Evolutionary conservation across 2,888 invertebrate species (phyloP).

Genomic region (Lissocephala sabroskyi): DNA sequence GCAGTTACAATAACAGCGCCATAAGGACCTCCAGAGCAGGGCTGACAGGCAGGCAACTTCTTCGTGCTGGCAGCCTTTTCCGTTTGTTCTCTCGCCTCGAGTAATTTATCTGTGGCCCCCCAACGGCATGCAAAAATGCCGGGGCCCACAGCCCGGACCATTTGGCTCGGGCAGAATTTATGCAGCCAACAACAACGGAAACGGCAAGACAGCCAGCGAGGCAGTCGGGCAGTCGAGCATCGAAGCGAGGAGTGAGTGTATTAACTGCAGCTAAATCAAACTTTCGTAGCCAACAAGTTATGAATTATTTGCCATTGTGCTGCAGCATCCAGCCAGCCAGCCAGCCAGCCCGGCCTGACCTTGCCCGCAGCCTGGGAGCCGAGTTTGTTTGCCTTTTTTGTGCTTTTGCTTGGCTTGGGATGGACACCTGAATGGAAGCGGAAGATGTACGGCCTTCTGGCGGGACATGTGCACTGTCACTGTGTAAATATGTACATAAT

Average conservation of each 20-base stretch:
- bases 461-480: constrained; percentile 36
- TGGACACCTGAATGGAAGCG: no score
- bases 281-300: constrained; percentile 56
- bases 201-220: neutral
- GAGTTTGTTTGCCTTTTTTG: no score
- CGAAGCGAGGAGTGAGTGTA: constrained; percentile 22
- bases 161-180: constrained; percentile 1
- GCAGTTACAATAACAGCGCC: constrained; percentile 26
- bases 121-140: constrained; percentile 2
- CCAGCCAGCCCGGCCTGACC: no score
- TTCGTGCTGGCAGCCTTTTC: constrained; percentile 27
- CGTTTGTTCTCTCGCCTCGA: constrained; percentile 24
- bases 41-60: no score
- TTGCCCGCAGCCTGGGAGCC: no score
- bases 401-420: constrained; percentile 22
- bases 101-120: constrained; percentile 50
- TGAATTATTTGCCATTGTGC: constrained; percentile 62
- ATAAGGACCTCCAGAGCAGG: neutral
- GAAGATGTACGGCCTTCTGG: neutral
- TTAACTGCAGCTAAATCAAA: constrained; percentile 63
- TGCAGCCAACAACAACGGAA: constrained; percentile 26
- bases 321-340: no score
- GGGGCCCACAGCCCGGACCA: neutral
- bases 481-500: constrained; percentile 16
- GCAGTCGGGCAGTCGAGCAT: neutral